phyloP scores from a whole-genome alignment of 92 coral and sea anemone species.

The Isaurus tuberculatus region DNA sequence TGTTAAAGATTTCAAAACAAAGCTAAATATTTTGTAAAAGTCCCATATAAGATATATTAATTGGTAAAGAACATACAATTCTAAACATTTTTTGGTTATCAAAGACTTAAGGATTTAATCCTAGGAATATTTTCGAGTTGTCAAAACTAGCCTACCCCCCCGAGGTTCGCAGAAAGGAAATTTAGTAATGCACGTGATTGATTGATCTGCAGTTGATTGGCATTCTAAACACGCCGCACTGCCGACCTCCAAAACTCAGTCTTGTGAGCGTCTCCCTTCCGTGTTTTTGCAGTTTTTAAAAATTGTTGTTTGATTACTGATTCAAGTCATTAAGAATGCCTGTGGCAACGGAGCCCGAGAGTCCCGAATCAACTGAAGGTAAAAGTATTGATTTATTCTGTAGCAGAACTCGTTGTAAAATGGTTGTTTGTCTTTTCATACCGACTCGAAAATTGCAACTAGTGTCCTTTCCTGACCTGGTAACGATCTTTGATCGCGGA shows the following conservation, averaged over 20 bases:
- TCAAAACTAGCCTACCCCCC: background rate
- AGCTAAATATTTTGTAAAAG: background rate
- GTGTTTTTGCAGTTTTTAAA: background rate
- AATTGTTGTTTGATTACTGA: background rate
- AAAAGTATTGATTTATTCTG: background rate
- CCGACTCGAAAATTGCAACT: background rate
- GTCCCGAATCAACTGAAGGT: slow-evolving; percentile 43
- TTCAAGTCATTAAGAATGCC: slow-evolving; percentile 7
- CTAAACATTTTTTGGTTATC: background rate
- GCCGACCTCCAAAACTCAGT: background rate
- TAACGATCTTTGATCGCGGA: slow-evolving; percentile 30
- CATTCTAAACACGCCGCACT: slow-evolving; percentile 2
- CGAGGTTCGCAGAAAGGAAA: background rate
- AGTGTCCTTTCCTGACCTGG: background rate
- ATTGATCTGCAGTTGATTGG: slow-evolving; percentile 24
- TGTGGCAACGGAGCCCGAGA: slow-evolving; percentile 35
- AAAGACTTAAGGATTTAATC: too few species aligned
- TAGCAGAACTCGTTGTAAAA: background rate
- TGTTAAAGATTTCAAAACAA: background rate
- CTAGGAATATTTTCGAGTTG: background rate
- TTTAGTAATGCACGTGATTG: slow-evolving; percentile 43
- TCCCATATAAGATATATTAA: background rate
- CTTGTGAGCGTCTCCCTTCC: slow-evolving; percentile 36
- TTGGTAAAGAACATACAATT: background rate
- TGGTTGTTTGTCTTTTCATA: background rate